These are phyloP conservation scores for Leptopilina myrica DNA, from an alignment of 2,888 invertebrate species.

Conservation along the genomic window DNA sequence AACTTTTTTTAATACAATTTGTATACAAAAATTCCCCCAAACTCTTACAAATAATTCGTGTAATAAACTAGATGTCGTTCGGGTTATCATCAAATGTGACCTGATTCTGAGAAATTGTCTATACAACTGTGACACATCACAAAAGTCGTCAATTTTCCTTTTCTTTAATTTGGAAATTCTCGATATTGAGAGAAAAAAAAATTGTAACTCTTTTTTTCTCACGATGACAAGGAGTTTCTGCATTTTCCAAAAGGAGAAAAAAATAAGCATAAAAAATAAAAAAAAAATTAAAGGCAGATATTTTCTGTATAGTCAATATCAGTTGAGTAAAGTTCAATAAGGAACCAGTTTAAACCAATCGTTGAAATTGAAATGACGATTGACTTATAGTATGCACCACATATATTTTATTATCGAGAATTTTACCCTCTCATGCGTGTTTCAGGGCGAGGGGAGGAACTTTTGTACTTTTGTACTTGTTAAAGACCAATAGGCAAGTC, in stretches of 20 bases:
- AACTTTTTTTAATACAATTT: too few relatives aligned
- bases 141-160: neutral
- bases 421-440: neutral
- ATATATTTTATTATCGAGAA: neutral
- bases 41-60: neutral
- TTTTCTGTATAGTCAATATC: slow-evolving; percentile 23
- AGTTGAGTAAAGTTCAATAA: slow-evolving; percentile 32
- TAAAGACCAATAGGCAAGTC: neutral
- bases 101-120: slow-evolving; percentile 5
- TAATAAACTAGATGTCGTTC: neutral
- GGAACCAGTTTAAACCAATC: slow-evolving; percentile 23
- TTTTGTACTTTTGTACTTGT: slow-evolving; percentile 6
- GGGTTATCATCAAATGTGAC: slow-evolving; percentile 32
- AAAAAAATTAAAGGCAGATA: neutral
- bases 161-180: neutral
- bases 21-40: neutral
- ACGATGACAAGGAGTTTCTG: too few relatives aligned
- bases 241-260: neutral
- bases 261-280: neutral
- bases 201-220: too few relatives aligned
- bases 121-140: neutral
- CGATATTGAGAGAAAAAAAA: too few relatives aligned
- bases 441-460: slow-evolving; percentile 1
- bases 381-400: neutral
- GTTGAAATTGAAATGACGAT: slow-evolving; percentile 14